Base-by-base conservation (phyloP, 2,888 invertebrate genomes). In the Hoplodrina blanda region DNA sequence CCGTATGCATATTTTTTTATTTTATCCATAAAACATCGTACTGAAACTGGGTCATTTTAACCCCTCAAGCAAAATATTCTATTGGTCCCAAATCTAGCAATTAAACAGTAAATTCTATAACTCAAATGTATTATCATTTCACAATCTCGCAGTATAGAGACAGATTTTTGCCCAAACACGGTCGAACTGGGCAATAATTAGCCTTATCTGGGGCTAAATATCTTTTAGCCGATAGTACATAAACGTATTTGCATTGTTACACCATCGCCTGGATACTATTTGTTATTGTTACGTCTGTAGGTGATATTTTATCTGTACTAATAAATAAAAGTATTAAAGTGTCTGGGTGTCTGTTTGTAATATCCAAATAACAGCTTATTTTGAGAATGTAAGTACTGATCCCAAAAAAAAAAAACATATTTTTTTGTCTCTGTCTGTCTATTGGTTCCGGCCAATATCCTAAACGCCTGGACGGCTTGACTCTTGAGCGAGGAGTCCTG, bases 151-250 rank as follows among this genome's bases (percentile, higher is more conserved):
- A 37, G 15, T 46, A 63, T 59, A 70, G 67, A 59, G 49, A 72
- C 68, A 80, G 77, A 78, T 84, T 83, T 84, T 78, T 80, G 82
- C 62, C 55, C 44, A 78, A 84, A 83, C 78, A 62, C 53, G 33
- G 77, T 8, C 82, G 62, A 78, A 73, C 80, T 70, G 68, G 73
- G 62, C 73, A 81, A 81, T 83, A 84, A 83, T 83, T 83, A 83
- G 83, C 69, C 70, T 82, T 83, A 83, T 84, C 83, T 70, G 1
- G n/a, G 17, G 19, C 62, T 59, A 30, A 76, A 78, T 84, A 83
- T 83, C 83, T 83, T 73, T 37, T 59, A 59, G 49, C 20, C 69
- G 69, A 83, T 83, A 81, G 50, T 44, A 68, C 65, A 41, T 44
- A 64, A 33, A 67, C 46, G 65, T 78, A 76, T 79, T 83, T 83